phyloP scores from a whole-genome alignment of 2,797 vertebrate genomes.

The Meda fulgida region DNA sequence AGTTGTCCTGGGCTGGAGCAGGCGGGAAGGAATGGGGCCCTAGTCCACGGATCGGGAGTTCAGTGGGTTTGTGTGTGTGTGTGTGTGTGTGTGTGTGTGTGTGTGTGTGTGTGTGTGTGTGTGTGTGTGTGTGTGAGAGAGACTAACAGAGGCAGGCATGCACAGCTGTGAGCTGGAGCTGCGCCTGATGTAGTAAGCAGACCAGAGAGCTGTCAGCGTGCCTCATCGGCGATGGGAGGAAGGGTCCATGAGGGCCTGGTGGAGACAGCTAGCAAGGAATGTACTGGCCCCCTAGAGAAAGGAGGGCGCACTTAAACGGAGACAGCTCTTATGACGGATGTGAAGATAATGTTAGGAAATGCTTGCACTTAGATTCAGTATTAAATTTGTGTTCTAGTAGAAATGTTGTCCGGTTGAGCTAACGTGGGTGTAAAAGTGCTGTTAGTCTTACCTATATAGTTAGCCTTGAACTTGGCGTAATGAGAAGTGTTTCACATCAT shows the following conservation, averaged over 20 bases:
- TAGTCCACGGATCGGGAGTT: conserved; percentile 41
- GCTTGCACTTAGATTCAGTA: not conserved
- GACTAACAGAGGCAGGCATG: conserved; percentile 67
- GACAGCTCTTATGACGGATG: not conserved
- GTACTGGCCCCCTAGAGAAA: not conserved
- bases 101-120: not conserved
- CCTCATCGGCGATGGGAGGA: conserved; percentile 8
- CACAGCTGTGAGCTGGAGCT: conserved; percentile 62
- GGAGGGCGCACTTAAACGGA: not conserved
- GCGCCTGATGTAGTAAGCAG: conserved; percentile 44
- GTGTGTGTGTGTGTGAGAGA: conserved; percentile 45
- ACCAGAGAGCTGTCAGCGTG: conserved; percentile 38
- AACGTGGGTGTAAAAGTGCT: not conserved
- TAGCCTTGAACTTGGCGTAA: not conserved
- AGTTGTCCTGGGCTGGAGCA: not conserved
- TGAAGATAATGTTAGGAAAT: not conserved
- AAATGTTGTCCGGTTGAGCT: not conserved
- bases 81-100: not conserved
- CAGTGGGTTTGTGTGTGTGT: conserved; percentile 63
- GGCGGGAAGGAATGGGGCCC: not conserved
- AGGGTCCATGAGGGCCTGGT: conserved; percentile 10
- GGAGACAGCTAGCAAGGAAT: conserved; percentile 33
- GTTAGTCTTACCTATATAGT: not conserved
- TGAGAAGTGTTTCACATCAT: not conserved
- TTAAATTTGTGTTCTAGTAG: not conserved